Evolutionary conservation across 2,113 vertebrate species (phyloP).

Genomic region (Myotis brandtii): DNA sequence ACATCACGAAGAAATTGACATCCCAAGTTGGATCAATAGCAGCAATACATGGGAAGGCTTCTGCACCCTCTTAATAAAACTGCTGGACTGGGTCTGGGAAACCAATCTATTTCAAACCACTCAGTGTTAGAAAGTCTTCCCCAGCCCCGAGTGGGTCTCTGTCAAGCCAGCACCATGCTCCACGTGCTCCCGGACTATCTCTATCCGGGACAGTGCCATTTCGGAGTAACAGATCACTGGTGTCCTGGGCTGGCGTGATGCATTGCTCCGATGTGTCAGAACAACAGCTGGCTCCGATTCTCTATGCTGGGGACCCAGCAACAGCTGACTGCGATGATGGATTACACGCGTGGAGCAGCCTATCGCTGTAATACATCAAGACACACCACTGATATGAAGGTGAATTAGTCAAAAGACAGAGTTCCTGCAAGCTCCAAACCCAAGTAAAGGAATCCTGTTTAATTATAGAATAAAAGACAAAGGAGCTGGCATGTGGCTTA

Average conservation of each 20-base stretch:
- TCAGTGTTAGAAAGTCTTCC: constrained; percentile 50
- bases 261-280: constrained; percentile 67
- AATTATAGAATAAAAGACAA: constrained; percentile 80
- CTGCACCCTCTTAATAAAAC: neutral
- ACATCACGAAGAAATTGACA: constrained; percentile 52
- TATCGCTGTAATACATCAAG: constrained; percentile 86
- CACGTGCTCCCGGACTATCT: constrained; percentile 50
- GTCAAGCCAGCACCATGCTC: constrained; percentile 60
- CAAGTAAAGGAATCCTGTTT: constrained; percentile 73
- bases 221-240: constrained; percentile 65
- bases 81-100: neutral
- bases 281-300: constrained; percentile 85
- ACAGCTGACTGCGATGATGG: constrained; percentile 82
- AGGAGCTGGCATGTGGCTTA: constrained; percentile 65
- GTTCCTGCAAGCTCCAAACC: constrained; percentile 75
- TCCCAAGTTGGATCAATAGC: constrained; percentile 52
- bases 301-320: constrained; percentile 81
- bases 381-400: constrained; percentile 81
- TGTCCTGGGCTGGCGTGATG: constrained; percentile 66
- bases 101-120: constrained; percentile 70
- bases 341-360: constrained; percentile 76
- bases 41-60: neutral
- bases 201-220: constrained; percentile 73
- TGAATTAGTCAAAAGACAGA: constrained; percentile 86
- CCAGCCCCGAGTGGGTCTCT: constrained; percentile 20